Percentiles rank a stretch among this genome's conserved stretches.
These are phyloP conservation scores for Pterocles burchelli DNA, from an alignment of 2,113 vertebrate genomes.

Conservation along the genomic window DNA sequence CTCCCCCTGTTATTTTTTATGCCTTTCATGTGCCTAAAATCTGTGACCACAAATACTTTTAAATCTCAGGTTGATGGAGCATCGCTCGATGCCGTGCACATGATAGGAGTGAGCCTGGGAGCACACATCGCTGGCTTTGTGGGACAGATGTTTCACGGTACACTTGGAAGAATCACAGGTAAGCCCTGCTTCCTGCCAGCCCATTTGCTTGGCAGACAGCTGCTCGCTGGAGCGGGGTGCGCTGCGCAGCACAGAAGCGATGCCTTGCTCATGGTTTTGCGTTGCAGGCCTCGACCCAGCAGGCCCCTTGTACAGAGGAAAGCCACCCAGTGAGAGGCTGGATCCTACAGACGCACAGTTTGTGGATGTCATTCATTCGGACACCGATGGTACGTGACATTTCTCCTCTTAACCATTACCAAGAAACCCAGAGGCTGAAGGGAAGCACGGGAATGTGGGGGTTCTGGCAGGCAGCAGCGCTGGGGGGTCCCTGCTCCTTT, in stretches of 20 bases:
- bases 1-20: not conserved
- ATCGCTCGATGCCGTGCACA: slow-evolving; percentile 82
- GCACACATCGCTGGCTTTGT: slow-evolving; percentile 92
- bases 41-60: not conserved
- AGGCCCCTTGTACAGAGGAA: slow-evolving; percentile 86
- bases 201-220: accelerated
- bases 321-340: slow-evolving; percentile 79
- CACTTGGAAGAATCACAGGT: slow-evolving; percentile 93
- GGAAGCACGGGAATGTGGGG: not conserved
- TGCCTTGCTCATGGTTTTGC: not conserved
- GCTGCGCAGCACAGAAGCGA: not conserved
- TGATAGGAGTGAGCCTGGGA: slow-evolving; percentile 93
- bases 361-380: slow-evolving; percentile 92
- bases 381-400: slow-evolving; percentile 82
- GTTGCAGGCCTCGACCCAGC: slow-evolving; percentile 90
- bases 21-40: not conserved
- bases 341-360: slow-evolving; percentile 87
- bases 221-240: accelerated
- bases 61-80: slow-evolving; percentile 80
- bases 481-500: not conserved
- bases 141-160: slow-evolving; percentile 84
- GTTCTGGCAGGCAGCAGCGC: not conserved
- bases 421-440: not conserved
- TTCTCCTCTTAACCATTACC: not conserved
- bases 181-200: not conserved